Percentiles rank a stretch among this genome's conserved stretches.
Conservation (phyloP, 2,113 vertebrate species). For the Notothenia coriiceps region DNA sequence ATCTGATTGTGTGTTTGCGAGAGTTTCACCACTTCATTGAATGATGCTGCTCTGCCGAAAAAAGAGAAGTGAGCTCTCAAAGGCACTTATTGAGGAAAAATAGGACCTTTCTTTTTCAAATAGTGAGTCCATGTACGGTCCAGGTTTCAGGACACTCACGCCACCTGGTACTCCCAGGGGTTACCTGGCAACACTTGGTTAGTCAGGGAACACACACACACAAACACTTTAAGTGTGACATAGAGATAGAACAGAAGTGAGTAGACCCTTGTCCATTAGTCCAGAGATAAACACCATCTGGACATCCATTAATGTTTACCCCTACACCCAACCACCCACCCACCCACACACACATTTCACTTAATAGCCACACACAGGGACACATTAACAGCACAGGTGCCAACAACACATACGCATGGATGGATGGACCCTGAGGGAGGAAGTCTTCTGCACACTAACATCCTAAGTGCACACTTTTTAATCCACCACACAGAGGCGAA, state of each 20-base stretch:
- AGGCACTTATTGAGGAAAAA: background rate
- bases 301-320: slow-evolving; percentile 41
- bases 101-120: background rate
- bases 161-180: slow-evolving; percentile 16
- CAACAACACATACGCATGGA: background rate
- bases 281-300: slow-evolving; percentile 78
- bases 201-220: slow-evolving; percentile 12
- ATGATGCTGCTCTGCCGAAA: background rate
- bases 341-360: slow-evolving; percentile 12
- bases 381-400: slow-evolving; percentile 12
- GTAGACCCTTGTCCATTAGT: slow-evolving; percentile 45
- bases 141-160: background rate
- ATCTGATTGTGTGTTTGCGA: slow-evolving; percentile 39
- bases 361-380: background rate
- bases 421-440: background rate
- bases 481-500: background rate
- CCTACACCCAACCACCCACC: slow-evolving; percentile 11
- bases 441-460: background rate
- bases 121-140: background rate
- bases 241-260: background rate
- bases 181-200: slow-evolving; percentile 33
- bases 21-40: slow-evolving; percentile 8
- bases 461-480: background rate
- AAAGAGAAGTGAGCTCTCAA: background rate
- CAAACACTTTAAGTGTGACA: slow-evolving; percentile 31